Conservation (phyloP, 30 jellyfish, hydroid and myxozoan genomes). For the Pelagia noctiluca region DNA sequence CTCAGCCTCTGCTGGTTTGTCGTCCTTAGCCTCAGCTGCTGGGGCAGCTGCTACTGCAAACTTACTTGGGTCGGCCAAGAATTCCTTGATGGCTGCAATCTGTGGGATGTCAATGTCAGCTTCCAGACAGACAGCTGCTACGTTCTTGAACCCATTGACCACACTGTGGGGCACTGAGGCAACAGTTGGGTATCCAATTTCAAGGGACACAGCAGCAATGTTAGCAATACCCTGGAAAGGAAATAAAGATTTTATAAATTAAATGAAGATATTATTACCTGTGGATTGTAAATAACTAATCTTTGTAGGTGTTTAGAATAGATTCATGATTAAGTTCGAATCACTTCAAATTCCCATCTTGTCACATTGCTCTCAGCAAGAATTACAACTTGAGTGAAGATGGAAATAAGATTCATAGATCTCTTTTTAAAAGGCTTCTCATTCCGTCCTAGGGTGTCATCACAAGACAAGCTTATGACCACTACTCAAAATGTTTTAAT, state of each 20-base stretch:
- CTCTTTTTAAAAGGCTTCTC: slow-evolving; percentile 21
- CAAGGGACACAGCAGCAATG: slow-evolving; percentile 89
- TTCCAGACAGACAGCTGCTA: slow-evolving; percentile 96
- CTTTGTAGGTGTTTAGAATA: too few species aligned
- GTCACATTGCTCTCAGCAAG: too few species aligned
- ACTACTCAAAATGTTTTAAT: not conserved
- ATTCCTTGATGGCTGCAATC: slow-evolving; percentile 83
- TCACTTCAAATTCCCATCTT: too few species aligned
- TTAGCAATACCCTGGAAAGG: slow-evolving; percentile 84
- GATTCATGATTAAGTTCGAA: too few species aligned
- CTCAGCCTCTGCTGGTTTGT: slow-evolving; percentile 64
- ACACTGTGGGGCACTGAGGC: slow-evolving; percentile 98
- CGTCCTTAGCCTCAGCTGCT: slow-evolving; percentile 72
- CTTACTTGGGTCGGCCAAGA: slow-evolving; percentile 93
- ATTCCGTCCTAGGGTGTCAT: slow-evolving; percentile 65
- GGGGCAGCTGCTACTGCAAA: slow-evolving; percentile 95
- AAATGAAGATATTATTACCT: too few species aligned
- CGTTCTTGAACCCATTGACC: slow-evolving; percentile 92
- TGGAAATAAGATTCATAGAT: not conserved
- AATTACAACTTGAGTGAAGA: too few species aligned
- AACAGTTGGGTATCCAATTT: slow-evolving; percentile 97
- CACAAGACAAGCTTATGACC: not conserved
- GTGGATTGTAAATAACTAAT: too few species aligned
- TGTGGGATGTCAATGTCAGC: slow-evolving; percentile 90
- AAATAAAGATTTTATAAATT: too few species aligned